A percentile compares a stretch with the other conserved stretches of the same genome.
These are phyloP conservation scores for Dichetophora obliterata DNA, from an alignment of 2,888 invertebrate species.

Conservation along the genomic window DNA sequence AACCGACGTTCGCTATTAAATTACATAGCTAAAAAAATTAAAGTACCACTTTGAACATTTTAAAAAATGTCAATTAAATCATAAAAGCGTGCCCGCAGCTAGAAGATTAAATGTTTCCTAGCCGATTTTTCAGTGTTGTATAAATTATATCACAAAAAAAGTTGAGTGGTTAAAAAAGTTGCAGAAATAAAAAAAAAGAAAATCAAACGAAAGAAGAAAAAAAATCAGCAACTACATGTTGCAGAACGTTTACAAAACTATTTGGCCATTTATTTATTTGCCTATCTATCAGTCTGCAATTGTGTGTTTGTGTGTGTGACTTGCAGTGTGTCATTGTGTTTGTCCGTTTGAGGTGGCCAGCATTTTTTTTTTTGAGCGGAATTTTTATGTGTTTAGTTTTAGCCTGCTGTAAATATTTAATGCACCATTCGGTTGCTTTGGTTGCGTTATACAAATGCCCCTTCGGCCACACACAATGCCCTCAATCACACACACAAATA, in stretches of 20 bases:
- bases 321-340: not conserved
- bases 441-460: not conserved
- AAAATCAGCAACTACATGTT: not conserved
- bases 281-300: not conserved
- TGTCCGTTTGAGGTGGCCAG: not conserved
- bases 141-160: not conserved
- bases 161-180: not conserved
- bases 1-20: not conserved
- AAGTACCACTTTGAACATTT: not conserved
- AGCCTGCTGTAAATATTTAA: conserved; percentile 12
- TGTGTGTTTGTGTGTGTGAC: not conserved
- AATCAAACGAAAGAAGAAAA: not conserved
- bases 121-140: not conserved
- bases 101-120: not conserved
- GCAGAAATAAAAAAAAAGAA: not conserved
- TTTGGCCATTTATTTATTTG: too few relatives aligned
- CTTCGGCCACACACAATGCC: not conserved
- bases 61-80: conserved; percentile 8
- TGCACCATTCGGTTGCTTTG: conserved; percentile 18
- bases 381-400: conserved; percentile 6
- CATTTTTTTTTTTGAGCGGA: not conserved
- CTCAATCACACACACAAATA: not conserved
- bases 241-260: not conserved
- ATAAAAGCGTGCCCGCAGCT: conserved; percentile 5
- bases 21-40: not conserved